Percentiles rank a stretch among this genome's conserved stretches.
These are phyloP conservation scores for Drosophila pectinifera DNA, from an alignment of 1,140 invertebrate species.

Conservation along the genomic window DNA sequence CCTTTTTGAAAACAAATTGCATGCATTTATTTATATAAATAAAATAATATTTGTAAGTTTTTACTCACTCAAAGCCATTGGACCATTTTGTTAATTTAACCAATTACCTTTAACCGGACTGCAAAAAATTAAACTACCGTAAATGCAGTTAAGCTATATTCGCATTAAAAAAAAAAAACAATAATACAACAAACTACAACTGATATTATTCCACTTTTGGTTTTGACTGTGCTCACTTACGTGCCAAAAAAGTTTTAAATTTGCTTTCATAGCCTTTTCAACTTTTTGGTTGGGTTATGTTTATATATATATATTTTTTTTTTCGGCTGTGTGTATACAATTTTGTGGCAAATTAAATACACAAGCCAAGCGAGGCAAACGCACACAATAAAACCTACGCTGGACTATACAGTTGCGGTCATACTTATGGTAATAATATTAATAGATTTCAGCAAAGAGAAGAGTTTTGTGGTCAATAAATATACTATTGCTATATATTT, in stretches of 20 bases:
- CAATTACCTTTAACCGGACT: slow-evolving; percentile 20
- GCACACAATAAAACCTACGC: slow-evolving; percentile 14
- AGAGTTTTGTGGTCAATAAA: too few relatives aligned
- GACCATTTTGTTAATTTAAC: slow-evolving; percentile 24
- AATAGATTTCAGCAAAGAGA: neutral
- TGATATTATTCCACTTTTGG: slow-evolving; percentile 56
- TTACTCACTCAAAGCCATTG: slow-evolving; percentile 4
- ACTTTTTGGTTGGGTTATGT: slow-evolving; percentile 32
- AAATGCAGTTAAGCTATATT: slow-evolving; percentile 12
- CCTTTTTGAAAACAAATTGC: neutral
- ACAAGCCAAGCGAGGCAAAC: slow-evolving; percentile 54
- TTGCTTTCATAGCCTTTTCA: slow-evolving; percentile 70
- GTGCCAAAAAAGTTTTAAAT: slow-evolving; percentile 63
- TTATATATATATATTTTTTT: slow-evolving; percentile 1
- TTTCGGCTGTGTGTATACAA: slow-evolving; percentile 64
- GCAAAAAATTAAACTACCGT: slow-evolving; percentile 12
- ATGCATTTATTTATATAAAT: neutral
- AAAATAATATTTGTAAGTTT: slow-evolving; percentile 4
- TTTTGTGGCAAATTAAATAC: slow-evolving; percentile 82
- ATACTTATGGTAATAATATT: neutral
- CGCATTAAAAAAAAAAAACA: slow-evolving; percentile 4
- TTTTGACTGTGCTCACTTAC: slow-evolving; percentile 22
- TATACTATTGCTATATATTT: neutral
- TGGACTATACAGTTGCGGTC: slow-evolving; percentile 5
- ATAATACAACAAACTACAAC: slow-evolving; percentile 42